A percentile compares a stretch with the other conserved stretches of the same genome.
These are phyloP conservation scores for Andrena bicolor DNA, from an alignment of 2,888 invertebrate genomes.

Conservation along the genomic window DNA sequence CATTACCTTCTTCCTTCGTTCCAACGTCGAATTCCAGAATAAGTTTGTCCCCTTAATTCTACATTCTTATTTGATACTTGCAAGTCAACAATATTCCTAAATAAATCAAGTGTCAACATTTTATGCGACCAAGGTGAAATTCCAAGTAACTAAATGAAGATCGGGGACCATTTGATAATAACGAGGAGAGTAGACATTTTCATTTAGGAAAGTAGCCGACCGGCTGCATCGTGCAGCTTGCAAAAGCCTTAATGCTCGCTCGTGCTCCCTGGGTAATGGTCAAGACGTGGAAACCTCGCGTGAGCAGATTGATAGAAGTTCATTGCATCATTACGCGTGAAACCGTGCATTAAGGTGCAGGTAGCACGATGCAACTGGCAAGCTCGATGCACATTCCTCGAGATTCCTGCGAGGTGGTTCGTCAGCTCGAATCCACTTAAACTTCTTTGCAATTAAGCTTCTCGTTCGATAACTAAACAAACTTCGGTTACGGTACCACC, in stretches of 20 bases:
- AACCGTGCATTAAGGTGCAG: constrained; percentile 69
- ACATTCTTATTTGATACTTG: too few species aligned
- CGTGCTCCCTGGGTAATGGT: constrained; percentile 44
- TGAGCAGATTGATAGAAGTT: constrained; percentile 72
- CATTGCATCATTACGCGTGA: constrained; percentile 73
- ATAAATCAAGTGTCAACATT: neutral
- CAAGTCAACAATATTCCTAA: too few species aligned
- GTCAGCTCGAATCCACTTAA: neutral
- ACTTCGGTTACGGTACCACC: neutral
- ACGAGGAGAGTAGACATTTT: neutral
- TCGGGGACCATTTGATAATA: neutral
- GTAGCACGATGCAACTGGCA: constrained; percentile 50
- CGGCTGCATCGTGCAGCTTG: constrained; percentile 43
- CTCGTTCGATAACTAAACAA: constrained; percentile 11
- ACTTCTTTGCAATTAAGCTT: neutral
- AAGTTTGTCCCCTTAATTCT: too few species aligned
- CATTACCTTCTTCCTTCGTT: too few species aligned
- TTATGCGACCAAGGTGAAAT: neutral
- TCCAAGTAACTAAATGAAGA: neutral
- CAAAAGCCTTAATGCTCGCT: constrained; percentile 40
- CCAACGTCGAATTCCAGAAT: too few species aligned
- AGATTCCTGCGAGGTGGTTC: neutral
- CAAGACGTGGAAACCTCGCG: constrained; percentile 60
- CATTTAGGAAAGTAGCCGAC: neutral
- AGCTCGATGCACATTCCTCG: constrained; percentile 32